Evolutionary conservation across 2,113 vertebrate genomes (phyloP).

Genomic region (Chaetodon auriga): DNA sequence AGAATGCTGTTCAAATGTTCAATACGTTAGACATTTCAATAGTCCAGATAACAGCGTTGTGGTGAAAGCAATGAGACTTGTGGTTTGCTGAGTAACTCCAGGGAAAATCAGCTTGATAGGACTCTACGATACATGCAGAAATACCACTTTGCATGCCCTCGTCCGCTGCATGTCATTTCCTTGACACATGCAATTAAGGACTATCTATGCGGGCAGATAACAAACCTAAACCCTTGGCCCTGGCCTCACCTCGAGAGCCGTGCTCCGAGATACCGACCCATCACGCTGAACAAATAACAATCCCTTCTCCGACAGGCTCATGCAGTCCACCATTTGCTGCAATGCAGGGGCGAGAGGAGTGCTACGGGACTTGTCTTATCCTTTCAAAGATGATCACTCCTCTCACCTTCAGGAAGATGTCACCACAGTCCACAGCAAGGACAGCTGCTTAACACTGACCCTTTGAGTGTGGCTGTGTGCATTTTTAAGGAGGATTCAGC

Average conservation of each 20-base stretch:
- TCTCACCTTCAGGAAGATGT: conserved; percentile 58
- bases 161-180: conserved; percentile 59
- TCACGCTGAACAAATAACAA: conserved; percentile 71
- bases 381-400: conserved; percentile 57
- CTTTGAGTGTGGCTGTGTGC: conserved; percentile 54
- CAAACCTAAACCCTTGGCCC: conserved; percentile 58
- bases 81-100: conserved; percentile 47
- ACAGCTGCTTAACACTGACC: conserved; percentile 68
- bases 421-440: conserved; percentile 19
- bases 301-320: conserved; percentile 47
- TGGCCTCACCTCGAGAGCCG: conserved; percentile 55
- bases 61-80: conserved; percentile 41
- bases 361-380: conserved; percentile 62
- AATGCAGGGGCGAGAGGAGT: conserved; percentile 72
- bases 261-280: conserved; percentile 40
- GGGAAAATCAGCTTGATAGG: conserved; percentile 59
- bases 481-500: conserved; percentile 78
- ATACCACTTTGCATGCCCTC: conserved; percentile 53
- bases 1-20: conserved; percentile 39
- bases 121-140: conserved; percentile 61
- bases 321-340: conserved; percentile 75
- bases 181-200: conserved; percentile 77
- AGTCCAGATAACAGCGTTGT: conserved; percentile 47
- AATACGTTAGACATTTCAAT: conserved; percentile 37
- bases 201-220: conserved; percentile 69